phyloP scores from a whole-genome alignment of 2,113 vertebrate species.

The Sinocyclocheilus rhinocerous region DNA sequence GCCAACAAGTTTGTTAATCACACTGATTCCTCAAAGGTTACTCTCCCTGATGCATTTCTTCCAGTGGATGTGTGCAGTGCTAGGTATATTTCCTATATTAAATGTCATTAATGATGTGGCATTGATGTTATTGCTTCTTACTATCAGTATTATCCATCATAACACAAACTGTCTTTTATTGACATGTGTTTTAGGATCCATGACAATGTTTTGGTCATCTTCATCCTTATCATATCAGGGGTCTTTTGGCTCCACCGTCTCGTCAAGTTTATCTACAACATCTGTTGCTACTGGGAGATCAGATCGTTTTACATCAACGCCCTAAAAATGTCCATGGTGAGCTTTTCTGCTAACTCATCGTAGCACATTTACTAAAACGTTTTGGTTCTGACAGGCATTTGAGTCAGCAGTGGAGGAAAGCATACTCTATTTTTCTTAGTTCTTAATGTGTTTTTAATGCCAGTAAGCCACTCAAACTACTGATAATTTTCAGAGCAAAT shows the following conservation, averaged over 20 bases:
- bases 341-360: not conserved
- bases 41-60: conserved; percentile 91
- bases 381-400: not conserved
- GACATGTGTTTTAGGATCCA: conserved; percentile 78
- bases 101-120: not conserved
- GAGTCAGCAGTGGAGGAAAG: not conserved
- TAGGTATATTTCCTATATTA: conserved; percentile 74
- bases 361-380: too few relatives aligned
- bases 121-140: not conserved
- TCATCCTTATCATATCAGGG: conserved; percentile 88
- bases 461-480: not conserved
- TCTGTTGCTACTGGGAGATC: conserved; percentile 99
- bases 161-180: not conserved
- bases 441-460: not conserved
- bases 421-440: not conserved
- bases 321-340: conserved; percentile 93
- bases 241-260: conserved; percentile 97
- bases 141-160: not conserved
- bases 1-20: conserved; percentile 98
- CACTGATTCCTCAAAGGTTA: conserved; percentile 92
- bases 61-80: conserved; percentile 87
- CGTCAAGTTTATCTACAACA: conserved; percentile 96
- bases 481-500: not conserved
- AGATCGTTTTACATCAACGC: conserved; percentile 94
- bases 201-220: conserved; percentile 89